phyloP scores from a whole-genome alignment of 2,888 invertebrate genomes.

The Meghimatium bilineatum region DNA sequence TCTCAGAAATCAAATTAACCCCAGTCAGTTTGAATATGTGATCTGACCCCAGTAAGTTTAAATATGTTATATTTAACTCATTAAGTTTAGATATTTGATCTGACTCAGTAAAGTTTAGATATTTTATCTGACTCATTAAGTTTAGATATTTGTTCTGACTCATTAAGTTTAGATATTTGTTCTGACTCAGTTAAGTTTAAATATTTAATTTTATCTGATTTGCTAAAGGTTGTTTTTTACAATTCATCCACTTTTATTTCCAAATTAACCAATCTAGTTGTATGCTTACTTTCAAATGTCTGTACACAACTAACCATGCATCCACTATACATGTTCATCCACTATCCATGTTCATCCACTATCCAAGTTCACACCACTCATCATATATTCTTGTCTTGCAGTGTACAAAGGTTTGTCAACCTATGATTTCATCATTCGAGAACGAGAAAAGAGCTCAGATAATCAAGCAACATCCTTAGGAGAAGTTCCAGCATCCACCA shows the following conservation, averaged over 20 bases:
- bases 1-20: too few relatives aligned
- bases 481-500: neutral
- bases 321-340: neutral
- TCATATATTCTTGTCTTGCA: constrained; percentile 48
- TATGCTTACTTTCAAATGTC: neutral
- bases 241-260: neutral
- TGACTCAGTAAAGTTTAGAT: too few relatives aligned
- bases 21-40: too few relatives aligned
- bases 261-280: neutral
- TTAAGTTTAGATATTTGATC: constrained; percentile 63
- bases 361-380: neutral
- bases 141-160: constrained; percentile 24
- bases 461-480: constrained; percentile 52
- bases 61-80: constrained; percentile 74
- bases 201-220: neutral
- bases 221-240: neutral
- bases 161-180: too few relatives aligned
- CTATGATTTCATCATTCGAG: constrained; percentile 73
- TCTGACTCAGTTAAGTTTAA: neutral
- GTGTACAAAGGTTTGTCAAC: constrained; percentile 70
- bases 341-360: neutral
- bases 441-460: constrained; percentile 65
- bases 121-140: constrained; percentile 73
- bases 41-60: too few relatives aligned
- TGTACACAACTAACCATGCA: neutral